phyloP scores from a whole-genome alignment of 2,888 invertebrate genomes.

The Merodon equestris region DNA sequence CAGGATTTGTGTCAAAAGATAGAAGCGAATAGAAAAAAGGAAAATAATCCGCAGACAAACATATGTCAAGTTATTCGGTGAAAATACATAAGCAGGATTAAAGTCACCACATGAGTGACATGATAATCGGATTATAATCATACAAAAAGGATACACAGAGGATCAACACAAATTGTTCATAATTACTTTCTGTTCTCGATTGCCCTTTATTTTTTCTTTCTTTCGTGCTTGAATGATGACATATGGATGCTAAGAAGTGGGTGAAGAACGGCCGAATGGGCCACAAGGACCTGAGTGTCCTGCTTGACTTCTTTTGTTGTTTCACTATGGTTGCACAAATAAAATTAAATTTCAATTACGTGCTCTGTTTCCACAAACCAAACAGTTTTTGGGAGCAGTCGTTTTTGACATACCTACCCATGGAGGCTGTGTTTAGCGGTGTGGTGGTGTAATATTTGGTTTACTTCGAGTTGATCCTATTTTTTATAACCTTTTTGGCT shows the following conservation, averaged over 20 bases:
- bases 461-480: slow-evolving; percentile 13
- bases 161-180: slow-evolving; percentile 41
- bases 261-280: slow-evolving; percentile 14
- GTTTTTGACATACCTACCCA: slow-evolving; percentile 43
- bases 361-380: slow-evolving; percentile 62
- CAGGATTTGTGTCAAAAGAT: slow-evolving; percentile 28
- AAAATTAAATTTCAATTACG: slow-evolving; percentile 67
- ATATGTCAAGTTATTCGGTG: slow-evolving; percentile 40
- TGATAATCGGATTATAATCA: slow-evolving; percentile 65
- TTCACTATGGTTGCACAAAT: slow-evolving; percentile 57
- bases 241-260: slow-evolving; percentile 19
- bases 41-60: background rate
- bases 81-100: slow-evolving; percentile 43
- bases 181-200: background rate
- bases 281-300: background rate
- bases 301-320: slow-evolving; percentile 6
- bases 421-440: too few species aligned
- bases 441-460: slow-evolving; percentile 14
- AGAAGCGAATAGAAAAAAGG: slow-evolving; percentile 2
- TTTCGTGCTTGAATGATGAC: slow-evolving; percentile 1
- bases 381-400: slow-evolving; percentile 27
- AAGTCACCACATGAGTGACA: slow-evolving; percentile 60
- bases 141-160: slow-evolving; percentile 56
- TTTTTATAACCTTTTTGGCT: slow-evolving; percentile 5
- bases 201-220: background rate